Base-by-base conservation (phyloP, 2,888 invertebrate species). In the Pheosia tremula region DNA sequence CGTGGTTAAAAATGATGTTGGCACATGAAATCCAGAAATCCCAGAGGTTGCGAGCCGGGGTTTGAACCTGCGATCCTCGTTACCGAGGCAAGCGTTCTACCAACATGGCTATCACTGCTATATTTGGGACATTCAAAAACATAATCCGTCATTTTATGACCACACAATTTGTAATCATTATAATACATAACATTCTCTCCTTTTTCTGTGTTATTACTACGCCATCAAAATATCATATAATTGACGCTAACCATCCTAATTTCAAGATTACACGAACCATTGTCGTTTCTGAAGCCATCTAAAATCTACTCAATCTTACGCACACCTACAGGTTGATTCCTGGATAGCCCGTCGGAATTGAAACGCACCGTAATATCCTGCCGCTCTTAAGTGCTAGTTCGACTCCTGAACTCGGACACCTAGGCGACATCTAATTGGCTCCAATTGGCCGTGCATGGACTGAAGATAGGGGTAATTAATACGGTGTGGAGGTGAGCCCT, bases 401-500 rank as follows among this genome's bases (percentile, higher is more conserved):
- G 59, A 11, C 67, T 69, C 68, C 73, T 66, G 59, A 63, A 72
- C 61, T 36, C 24, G 57, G 59, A 57, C 60, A 66, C 58, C 63
- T 67, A 65, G 55, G 39, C 77, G 76, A 62, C 67, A 67, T 74
- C 78, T 87, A 88, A 88, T 88, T 86, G 85, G 65, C 71, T 76
- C 73, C 83, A 88, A 87, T 87, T 86, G 85, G 76, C 73, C 76
- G 63, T 71, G 80, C 83, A 81, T 78, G 79, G 75, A 64, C 71
- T 69, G 66, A 69, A 79, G 85, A 88, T 87, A 81, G 64, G 77
- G 75, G 81, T 84, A 83, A 85, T 84, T 85, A 86, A 84, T 83
- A 85, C 71, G 79, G 69, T 75, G 71, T 66, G 62, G 75, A 59
- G 69, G 56, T 57, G 45, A 49, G 58, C 5, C 6, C 50, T 50